Percentiles rank a stretch among this genome's conserved stretches.
phyloP scores from a whole-genome alignment of 64 coral and sea anemone genomes.

The Stichodactyla helianthus region DNA sequence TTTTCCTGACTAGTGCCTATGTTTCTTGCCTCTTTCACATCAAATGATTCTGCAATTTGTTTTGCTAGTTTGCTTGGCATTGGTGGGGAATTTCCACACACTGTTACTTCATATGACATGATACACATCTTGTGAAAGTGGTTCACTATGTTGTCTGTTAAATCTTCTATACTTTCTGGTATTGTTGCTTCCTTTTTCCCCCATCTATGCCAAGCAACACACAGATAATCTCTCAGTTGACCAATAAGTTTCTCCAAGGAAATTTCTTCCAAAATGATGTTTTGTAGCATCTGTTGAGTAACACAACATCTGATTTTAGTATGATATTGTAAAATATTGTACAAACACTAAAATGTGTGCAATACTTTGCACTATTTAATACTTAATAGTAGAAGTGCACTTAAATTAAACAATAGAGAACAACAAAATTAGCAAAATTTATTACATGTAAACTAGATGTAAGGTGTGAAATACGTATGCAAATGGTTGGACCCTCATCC shows the following conservation, averaged over 20 bases:
- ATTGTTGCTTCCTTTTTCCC: slow-evolving; percentile 5
- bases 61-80: slow-evolving; percentile 19
- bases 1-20: not conserved
- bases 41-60: not conserved
- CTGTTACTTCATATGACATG: not conserved
- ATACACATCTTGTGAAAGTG: not conserved
- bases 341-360: not conserved
- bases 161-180: not conserved
- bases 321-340: not conserved
- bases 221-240: not conserved
- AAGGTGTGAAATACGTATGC: too few species aligned
- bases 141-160: slow-evolving; percentile 8
- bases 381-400: too few species aligned
- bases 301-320: not conserved
- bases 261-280: slow-evolving; percentile 7
- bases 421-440: too few species aligned
- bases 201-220: slow-evolving; percentile 16
- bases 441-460: too few species aligned
- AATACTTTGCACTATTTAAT: too few species aligned
- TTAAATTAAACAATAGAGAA: too few species aligned
- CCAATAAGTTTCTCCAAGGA: not conserved
- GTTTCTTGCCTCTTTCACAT: not conserved
- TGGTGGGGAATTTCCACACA: not conserved
- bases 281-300: not conserved
- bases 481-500: too few species aligned